A percentile compares a stretch with the other conserved stretches of the same genome.
Evolutionary conservation across 2,888 invertebrate species (phyloP).

Genomic region (Ecdyonurus torrentis): DNA sequence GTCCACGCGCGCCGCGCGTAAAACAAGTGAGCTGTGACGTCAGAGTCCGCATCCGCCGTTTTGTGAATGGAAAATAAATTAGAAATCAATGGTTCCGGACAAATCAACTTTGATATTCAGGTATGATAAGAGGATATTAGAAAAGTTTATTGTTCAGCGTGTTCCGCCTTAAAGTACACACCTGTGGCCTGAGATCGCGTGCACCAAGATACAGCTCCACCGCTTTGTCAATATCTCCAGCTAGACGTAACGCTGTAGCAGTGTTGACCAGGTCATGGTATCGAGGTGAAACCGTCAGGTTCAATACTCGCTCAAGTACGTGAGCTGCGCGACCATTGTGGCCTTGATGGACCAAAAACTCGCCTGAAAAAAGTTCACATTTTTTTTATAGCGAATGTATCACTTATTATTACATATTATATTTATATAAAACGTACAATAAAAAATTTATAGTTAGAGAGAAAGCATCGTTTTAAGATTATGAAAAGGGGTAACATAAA

Average conservation of each 20-base stretch:
- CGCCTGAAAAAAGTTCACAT: slow-evolving; percentile 21
- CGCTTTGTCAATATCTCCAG: slow-evolving; percentile 24
- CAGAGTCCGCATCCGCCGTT: no score
- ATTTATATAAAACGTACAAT: background rate
- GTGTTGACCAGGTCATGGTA: slow-evolving; percentile 29
- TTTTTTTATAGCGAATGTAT: background rate
- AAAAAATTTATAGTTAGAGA: background rate
- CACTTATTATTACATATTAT: background rate
- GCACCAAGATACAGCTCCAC: slow-evolving; percentile 26
- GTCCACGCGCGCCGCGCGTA: no score
- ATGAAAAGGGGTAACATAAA: no score
- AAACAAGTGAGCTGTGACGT: no score
- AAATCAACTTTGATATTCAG: no score
- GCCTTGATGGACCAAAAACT: slow-evolving; percentile 25
- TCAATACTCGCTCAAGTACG: slow-evolving; percentile 23
- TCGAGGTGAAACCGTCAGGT: slow-evolving; percentile 16
- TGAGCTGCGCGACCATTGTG: slow-evolving; percentile 24
- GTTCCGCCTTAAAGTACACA: slow-evolving; percentile 16
- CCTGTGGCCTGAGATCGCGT: slow-evolving; percentile 24
- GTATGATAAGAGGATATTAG: no score
- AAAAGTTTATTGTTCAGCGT: no score
- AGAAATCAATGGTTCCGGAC: no score
- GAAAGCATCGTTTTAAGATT: no score
- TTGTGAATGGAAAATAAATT: no score
- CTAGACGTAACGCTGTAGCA: slow-evolving; percentile 28